A percentile compares a stretch with the other conserved stretches of the same genome.
phyloP scores from a whole-genome alignment of 2,888 invertebrate species.

The Dryobotodes eremita region DNA sequence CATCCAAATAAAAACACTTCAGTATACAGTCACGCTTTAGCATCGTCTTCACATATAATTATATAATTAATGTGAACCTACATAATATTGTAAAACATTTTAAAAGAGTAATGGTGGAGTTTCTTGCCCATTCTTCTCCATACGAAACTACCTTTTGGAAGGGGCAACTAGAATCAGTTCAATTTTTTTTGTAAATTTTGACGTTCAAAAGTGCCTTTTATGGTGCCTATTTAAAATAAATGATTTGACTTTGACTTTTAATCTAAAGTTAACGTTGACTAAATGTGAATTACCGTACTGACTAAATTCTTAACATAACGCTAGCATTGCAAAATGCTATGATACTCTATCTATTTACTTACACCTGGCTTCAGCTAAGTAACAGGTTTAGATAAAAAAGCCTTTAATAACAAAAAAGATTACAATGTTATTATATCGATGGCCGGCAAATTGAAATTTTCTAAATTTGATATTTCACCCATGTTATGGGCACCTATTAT shows the following conservation, averaged over 20 bases:
- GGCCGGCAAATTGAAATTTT: not conserved
- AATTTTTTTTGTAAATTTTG: too few species aligned
- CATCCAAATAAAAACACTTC: not conserved
- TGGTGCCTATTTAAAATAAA: too few species aligned
- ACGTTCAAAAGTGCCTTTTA: too few species aligned
- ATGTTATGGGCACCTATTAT: not conserved
- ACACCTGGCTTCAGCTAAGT: conserved; percentile 13
- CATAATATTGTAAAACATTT: too few species aligned
- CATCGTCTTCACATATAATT: too few species aligned
- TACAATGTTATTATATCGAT: conserved; percentile 4
- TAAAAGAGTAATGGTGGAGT: too few species aligned
- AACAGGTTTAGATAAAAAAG: conserved; percentile 4
- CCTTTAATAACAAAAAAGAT: conserved; percentile 17
- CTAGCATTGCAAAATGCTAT: not conserved
- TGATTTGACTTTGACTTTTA: too few species aligned
- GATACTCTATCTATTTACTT: not conserved
- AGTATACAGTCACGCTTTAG: too few species aligned
- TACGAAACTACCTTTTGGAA: too few species aligned
- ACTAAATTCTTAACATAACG: not conserved
- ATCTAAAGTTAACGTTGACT: not conserved
- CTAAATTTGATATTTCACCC: conserved; percentile 12
- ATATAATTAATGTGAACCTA: too few species aligned
- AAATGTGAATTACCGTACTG: not conserved
- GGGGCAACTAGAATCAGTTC: too few species aligned
- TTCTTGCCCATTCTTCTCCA: too few species aligned